Conservation (phyloP, 2,113 vertebrate species). For the Noctilio leporinus region DNA sequence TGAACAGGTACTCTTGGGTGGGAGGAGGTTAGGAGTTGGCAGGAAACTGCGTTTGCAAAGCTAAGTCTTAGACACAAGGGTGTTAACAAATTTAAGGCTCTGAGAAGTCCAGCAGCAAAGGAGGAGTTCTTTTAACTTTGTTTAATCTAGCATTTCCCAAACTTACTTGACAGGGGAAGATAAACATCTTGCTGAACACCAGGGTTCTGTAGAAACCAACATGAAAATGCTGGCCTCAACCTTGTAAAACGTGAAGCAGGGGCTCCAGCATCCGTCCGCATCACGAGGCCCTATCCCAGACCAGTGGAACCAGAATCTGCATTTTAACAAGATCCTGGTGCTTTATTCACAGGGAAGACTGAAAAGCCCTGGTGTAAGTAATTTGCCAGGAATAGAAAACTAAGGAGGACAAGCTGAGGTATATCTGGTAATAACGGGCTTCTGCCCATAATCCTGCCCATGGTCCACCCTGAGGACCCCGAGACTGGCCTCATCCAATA, state of each 20-base stretch:
- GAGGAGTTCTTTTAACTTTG: background rate
- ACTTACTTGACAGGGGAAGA: background rate
- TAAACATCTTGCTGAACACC: background rate
- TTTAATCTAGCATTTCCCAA: background rate
- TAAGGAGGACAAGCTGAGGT: background rate
- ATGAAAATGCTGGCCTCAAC: background rate
- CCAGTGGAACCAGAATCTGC: background rate
- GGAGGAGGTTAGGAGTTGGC: background rate
- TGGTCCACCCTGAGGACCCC: too few relatives aligned
- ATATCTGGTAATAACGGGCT: too few relatives aligned
- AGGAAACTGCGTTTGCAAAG: background rate
- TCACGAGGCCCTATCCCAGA: background rate
- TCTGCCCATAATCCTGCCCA: background rate
- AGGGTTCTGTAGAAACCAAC: background rate
- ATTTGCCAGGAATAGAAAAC: constrained; percentile 34
- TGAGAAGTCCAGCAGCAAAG: background rate
- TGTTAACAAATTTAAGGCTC: background rate
- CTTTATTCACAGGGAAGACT: background rate
- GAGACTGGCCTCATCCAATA: too few relatives aligned
- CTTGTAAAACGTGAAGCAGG: fast-evolving
- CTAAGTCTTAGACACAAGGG: fast-evolving
- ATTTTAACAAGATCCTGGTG: background rate
- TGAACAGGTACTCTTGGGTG: background rate
- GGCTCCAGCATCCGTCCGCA: fast-evolving
- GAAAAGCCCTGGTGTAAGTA: background rate